phyloP scores from a whole-genome alignment of 2,888 invertebrate species.

The Rotaria sp. region DNA sequence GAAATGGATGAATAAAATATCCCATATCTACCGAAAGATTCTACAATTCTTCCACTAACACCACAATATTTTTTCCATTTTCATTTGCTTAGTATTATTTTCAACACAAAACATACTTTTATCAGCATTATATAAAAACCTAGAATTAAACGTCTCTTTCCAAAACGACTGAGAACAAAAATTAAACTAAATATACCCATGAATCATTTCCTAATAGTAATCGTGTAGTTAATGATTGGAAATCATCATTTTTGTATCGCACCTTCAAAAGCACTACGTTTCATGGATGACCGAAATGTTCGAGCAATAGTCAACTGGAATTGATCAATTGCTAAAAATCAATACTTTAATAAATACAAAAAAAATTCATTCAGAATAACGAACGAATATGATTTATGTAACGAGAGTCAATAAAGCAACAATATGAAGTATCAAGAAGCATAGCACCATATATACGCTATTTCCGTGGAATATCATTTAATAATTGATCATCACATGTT shows the following conservation, averaged over 20 bases:
- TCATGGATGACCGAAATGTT: conserved; percentile 45
- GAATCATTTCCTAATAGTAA: conserved; percentile 57
- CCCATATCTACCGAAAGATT: conserved; percentile 61
- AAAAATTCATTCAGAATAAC: not conserved
- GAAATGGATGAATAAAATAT: conserved; percentile 61
- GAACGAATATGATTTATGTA: conserved; percentile 42
- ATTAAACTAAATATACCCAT: conserved; percentile 59
- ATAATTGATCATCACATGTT: too few relatives aligned
- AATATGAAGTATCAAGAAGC: conserved; percentile 55
- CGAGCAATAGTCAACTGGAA: conserved; percentile 50
- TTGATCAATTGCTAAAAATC: conserved; percentile 45
- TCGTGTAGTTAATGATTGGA: conserved; percentile 57
- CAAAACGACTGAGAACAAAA: too few relatives aligned
- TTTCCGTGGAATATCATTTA: conserved; percentile 54
- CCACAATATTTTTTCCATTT: conserved; percentile 59
- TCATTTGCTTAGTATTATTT: conserved; percentile 60
- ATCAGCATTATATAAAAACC: conserved; percentile 60
- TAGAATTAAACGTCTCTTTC: too few relatives aligned
- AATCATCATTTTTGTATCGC: conserved; percentile 52
- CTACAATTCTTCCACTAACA: conserved; percentile 58
- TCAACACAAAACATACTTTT: conserved; percentile 61
- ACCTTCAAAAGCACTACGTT: conserved; percentile 48
- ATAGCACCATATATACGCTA: conserved; percentile 60
- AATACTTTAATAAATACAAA: not conserved
- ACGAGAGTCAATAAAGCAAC: conserved; percentile 54